phyloP scores from a whole-genome alignment of 2,797 vertebrate species.

The Coendou prehensilis region DNA sequence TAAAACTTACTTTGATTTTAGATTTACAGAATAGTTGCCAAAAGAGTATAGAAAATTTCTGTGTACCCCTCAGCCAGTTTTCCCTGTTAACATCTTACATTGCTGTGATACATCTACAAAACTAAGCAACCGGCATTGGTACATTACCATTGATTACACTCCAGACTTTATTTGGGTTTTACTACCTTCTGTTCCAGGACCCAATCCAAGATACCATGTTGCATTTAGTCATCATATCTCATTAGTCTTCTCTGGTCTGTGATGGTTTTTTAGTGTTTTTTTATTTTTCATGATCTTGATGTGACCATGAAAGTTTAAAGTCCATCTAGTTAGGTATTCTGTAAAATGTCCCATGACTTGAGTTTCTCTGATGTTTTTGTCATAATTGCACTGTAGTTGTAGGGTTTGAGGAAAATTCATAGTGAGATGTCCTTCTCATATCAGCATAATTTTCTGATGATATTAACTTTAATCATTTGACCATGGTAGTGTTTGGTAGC shows the following conservation, averaged over 20 bases:
- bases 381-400: neutral
- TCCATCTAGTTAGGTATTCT: neutral
- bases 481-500: neutral
- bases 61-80: neutral
- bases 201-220: neutral
- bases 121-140: neutral
- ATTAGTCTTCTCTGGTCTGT: neutral
- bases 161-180: slow-evolving; percentile 4
- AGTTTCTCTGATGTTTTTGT: slow-evolving; percentile 6
- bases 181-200: neutral
- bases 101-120: neutral
- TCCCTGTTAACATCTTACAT: neutral
- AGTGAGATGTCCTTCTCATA: neutral
- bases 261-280: neutral
- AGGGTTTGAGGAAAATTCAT: neutral
- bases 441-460: neutral
- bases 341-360: slow-evolving; percentile 1
- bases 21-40: slow-evolving; percentile 22
- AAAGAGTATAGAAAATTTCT: neutral
- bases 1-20: slow-evolving; percentile 48
- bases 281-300: neutral
- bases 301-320: neutral
- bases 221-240: neutral
- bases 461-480: neutral
- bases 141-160: neutral